phyloP scores from a whole-genome alignment of 2,888 invertebrate species.

The Diaperis boleti region DNA sequence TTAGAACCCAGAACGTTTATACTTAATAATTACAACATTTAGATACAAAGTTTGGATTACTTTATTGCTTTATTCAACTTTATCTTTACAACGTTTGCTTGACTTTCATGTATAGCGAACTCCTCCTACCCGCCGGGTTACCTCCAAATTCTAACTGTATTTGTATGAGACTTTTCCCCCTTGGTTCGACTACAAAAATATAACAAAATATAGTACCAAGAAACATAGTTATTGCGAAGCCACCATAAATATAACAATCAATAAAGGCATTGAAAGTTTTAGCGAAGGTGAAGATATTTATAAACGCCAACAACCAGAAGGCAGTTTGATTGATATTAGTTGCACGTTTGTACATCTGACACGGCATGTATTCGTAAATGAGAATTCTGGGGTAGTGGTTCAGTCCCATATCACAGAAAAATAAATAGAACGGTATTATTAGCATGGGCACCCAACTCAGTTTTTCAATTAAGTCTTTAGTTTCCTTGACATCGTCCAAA shows the following conservation, averaged over 20 bases:
- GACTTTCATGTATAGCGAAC: slow-evolving; percentile 31
- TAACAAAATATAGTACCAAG: slow-evolving; percentile 46
- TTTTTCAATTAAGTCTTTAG: no score
- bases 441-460: slow-evolving; percentile 20
- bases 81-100: neutral
- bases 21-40: no score
- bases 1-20: no score
- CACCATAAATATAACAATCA: neutral
- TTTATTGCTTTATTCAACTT: no score
- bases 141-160: slow-evolving; percentile 58
- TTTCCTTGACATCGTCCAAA: neutral
- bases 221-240: slow-evolving; percentile 32
- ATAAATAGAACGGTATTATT: slow-evolving; percentile 42
- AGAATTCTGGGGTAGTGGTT: slow-evolving; percentile 49
- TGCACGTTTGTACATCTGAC: slow-evolving; percentile 52
- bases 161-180: slow-evolving; percentile 53
- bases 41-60: no score
- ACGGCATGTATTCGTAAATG: slow-evolving; percentile 53
- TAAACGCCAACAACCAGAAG: slow-evolving; percentile 51
- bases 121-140: slow-evolving; percentile 56
- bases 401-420: slow-evolving; percentile 53
- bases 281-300: slow-evolving; percentile 42
- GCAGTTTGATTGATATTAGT: slow-evolving; percentile 25
- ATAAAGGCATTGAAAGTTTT: neutral
- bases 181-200: slow-evolving; percentile 53